A percentile compares a stretch with the other conserved stretches of the same genome.
Evolutionary conservation across 2,888 invertebrate species (phyloP).

Genomic region (Cybosia mesomella): DNA sequence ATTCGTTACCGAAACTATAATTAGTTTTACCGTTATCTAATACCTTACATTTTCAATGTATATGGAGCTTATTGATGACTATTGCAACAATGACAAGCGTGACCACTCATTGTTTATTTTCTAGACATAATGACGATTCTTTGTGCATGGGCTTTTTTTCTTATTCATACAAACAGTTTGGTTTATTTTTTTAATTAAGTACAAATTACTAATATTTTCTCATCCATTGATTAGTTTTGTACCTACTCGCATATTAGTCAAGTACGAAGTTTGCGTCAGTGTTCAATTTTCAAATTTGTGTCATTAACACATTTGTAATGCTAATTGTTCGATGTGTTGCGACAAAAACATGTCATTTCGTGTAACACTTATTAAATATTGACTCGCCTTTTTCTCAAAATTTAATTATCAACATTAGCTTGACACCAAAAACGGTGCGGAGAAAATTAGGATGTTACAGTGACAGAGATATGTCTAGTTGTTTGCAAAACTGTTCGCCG

Average conservation of each 20-base stretch:
- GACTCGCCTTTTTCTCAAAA: conserved; percentile 77
- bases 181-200: conserved; percentile 29
- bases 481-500: conserved; percentile 77
- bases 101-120: conserved; percentile 74
- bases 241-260: conserved; percentile 48
- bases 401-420: conserved; percentile 83
- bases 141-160: conserved; percentile 43
- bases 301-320: conserved; percentile 79
- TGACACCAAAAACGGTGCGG: conserved; percentile 75
- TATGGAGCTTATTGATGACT: conserved; percentile 63
- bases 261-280: conserved; percentile 60
- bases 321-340: conserved; percentile 77
- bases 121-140: conserved; percentile 48
- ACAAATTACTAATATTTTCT: conserved; percentile 15
- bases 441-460: conserved; percentile 62
- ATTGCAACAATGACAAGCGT: conserved; percentile 66
- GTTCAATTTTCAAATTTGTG: conserved; percentile 74
- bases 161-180: conserved; percentile 33
- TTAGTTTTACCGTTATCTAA: conserved; percentile 80
- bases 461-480: conserved; percentile 53
- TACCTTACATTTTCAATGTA: conserved; percentile 73
- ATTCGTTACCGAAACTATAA: conserved; percentile 81
- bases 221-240: conserved; percentile 23
- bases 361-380: conserved; percentile 81
- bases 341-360: conserved; percentile 73